Percentiles rank a stretch among this genome's conserved stretches.
phyloP scores from a whole-genome alignment of 2,888 invertebrate species.

The Mythimna pallens region DNA sequence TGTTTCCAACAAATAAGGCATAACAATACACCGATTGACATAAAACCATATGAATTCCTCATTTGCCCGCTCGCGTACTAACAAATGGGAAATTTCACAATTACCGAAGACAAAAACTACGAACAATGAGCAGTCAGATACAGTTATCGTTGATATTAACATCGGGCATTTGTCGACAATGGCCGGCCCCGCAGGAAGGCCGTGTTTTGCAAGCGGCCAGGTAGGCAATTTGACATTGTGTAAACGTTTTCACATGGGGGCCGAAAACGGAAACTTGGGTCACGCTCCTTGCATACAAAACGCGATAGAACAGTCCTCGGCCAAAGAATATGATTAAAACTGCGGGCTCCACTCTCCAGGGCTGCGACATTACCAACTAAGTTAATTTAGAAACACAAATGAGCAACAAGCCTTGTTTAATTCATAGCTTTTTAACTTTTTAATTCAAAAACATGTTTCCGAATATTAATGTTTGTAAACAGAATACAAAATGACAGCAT shows the following conservation, averaged over 20 bases:
- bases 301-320: conserved; percentile 56
- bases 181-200: conserved; percentile 76
- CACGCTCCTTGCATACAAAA: conserved; percentile 83
- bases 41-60: conserved; percentile 56
- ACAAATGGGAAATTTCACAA: conserved; percentile 63
- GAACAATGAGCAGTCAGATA: conserved; percentile 66
- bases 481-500: conserved; percentile 31
- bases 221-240: conserved; percentile 86
- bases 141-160: conserved; percentile 68
- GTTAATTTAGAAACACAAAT: conserved; percentile 58
- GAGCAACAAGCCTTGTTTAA: conserved; percentile 42
- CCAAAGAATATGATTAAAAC: conserved; percentile 62
- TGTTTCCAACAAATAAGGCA: conserved; percentile 45
- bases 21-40: conserved; percentile 54
- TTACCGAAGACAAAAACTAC: conserved; percentile 61
- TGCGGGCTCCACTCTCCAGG: conserved; percentile 38
- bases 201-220: conserved; percentile 81
- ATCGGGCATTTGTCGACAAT: conserved; percentile 70
- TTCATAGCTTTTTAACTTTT: conserved; percentile 54
- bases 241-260: conserved; percentile 85
- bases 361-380: conserved; percentile 47
- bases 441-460: conserved; percentile 40
- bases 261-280: conserved; percentile 85
- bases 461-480: conserved; percentile 34
- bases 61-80: conserved; percentile 49